phyloP scores from a whole-genome alignment of 2,797 vertebrate species.

The Lithobates pipiens region DNA sequence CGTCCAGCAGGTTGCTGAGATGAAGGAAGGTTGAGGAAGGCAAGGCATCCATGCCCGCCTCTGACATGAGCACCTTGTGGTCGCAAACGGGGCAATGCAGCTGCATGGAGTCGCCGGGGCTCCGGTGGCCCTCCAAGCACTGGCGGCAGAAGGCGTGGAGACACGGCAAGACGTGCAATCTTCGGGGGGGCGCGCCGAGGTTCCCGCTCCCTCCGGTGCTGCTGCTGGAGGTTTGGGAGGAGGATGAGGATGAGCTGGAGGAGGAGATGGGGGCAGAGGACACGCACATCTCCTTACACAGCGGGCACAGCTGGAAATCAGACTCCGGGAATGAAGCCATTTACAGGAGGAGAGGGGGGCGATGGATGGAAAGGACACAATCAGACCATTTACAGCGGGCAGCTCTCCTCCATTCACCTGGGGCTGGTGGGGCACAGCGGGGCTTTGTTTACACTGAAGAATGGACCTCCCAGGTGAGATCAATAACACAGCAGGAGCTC shows the following conservation, averaged over 20 bases:
- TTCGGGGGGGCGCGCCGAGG: conserved; percentile 76
- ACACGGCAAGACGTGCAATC: conserved; percentile 90
- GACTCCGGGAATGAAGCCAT: conserved; percentile 91
- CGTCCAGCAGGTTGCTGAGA: conserved; percentile 91
- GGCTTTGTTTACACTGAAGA: conserved; percentile 69
- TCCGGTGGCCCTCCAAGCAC: conserved; percentile 87
- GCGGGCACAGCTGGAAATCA: conserved; percentile 89
- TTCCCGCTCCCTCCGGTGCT: conserved; percentile 69
- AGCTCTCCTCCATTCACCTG: neutral
- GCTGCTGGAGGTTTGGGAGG: conserved; percentile 82
- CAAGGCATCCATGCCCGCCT: conserved; percentile 90
- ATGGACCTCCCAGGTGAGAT: conserved; percentile 63
- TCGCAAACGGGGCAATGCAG: conserved; percentile 90
- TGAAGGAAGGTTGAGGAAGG: conserved; percentile 90
- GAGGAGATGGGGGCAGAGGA: conserved; percentile 88
- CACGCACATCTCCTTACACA: conserved; percentile 92
- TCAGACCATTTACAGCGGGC: conserved; percentile 7
- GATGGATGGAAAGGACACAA: conserved; percentile 36
- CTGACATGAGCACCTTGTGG: conserved; percentile 89
- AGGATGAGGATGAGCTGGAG: conserved; percentile 88
- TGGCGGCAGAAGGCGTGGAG: conserved; percentile 92
- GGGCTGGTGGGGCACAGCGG: neutral
- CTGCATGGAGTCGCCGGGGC: conserved; percentile 83
- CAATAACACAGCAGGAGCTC: conserved; percentile 64
- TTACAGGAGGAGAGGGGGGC: conserved; percentile 66